Evolutionary conservation across 2,888 invertebrate genomes (phyloP), one percentile per base, ranked within the genome.

Genomic region (Keiferia lycopersicella): DNA sequence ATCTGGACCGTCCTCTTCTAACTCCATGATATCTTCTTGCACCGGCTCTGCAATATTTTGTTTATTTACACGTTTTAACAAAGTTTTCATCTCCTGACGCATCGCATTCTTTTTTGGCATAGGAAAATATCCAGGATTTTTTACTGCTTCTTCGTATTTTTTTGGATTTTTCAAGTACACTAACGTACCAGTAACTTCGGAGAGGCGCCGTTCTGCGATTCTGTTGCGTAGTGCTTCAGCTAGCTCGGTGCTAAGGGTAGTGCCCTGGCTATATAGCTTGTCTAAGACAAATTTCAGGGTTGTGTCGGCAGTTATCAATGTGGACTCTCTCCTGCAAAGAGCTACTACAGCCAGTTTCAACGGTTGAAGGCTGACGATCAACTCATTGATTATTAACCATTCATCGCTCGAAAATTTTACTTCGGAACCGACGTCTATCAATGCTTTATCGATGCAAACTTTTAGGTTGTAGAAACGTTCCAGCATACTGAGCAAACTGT

Each of bases 361-460:
- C 20, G 68, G 66, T 59, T 70, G 65, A 11, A 70, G 57, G 68
- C 66, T 66, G 64, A 16, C 63, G 51, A 71, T 59, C 30, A 69
- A 65, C 16, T 72, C 66, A 30, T 72, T 70, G 63, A 72, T 70
- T 66, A 20, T 61, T 39, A 41, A 66, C 69, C 73, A 72, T 57
- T 74, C 70, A 57, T 60, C 20, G 60, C 50, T 69, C 61, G 63
- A 64, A 66, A 72, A 70, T 65, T 69, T 66, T 14, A 68, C 71
- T 48, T 72, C 71, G 39, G 69, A 71, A 41, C 53, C 58, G 39
- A 70, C 62, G 48, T 74, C 72, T 62, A 72, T 72, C 63, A 74
- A 65, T 20, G 72, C 68, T 73, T 74, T 69, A 67, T 69, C 67
- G 30, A 73, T 68, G 60, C 69, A 71, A 34, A 64, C 61, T 72